Conservation (phyloP, 1,140 invertebrate species). For the Idris sp. region DNA sequence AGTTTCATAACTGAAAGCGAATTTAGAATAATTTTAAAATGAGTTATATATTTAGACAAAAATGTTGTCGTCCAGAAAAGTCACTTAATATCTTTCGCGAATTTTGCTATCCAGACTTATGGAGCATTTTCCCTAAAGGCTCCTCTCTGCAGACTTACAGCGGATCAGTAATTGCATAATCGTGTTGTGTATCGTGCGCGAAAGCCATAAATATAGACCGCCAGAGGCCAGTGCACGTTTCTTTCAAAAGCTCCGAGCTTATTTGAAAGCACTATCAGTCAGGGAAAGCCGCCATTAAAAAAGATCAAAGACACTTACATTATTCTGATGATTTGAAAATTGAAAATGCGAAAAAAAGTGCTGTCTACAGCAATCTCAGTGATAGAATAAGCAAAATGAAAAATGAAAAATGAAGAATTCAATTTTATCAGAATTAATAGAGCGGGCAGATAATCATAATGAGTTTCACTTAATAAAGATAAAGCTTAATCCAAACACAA, state of each 20-base stretch:
- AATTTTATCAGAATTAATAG: no score
- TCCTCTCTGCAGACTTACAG: conserved; percentile 46
- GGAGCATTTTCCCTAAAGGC: conserved; percentile 21
- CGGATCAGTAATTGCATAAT: conserved; percentile 61
- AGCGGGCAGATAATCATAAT: no score
- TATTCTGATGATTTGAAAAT: conserved; percentile 32
- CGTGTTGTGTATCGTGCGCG: conserved; percentile 37
- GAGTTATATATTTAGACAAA: no score
- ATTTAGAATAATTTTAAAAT: no score
- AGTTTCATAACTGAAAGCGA: no score
- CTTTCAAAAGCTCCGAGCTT: conserved; percentile 53
- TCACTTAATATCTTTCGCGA: conserved; percentile 10
- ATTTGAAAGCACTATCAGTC: conserved; percentile 50
- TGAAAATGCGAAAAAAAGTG: conserved; percentile 2
- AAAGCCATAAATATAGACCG: conserved; percentile 57
- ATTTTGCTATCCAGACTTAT: conserved; percentile 20
- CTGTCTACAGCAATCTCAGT: no score
- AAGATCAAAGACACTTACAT: conserved; percentile 44
- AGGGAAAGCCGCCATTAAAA: conserved; percentile 27
- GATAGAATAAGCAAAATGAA: no score
- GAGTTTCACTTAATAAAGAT: no score
- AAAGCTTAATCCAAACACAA: no score
- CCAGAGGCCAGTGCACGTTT: conserved; percentile 40
- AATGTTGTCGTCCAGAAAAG: no score
- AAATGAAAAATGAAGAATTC: no score